Percentiles rank a stretch among this genome's conserved stretches.
These are phyloP conservation scores for Euura lappo DNA, from an alignment of 1,140 invertebrate species.

Conservation along the genomic window DNA sequence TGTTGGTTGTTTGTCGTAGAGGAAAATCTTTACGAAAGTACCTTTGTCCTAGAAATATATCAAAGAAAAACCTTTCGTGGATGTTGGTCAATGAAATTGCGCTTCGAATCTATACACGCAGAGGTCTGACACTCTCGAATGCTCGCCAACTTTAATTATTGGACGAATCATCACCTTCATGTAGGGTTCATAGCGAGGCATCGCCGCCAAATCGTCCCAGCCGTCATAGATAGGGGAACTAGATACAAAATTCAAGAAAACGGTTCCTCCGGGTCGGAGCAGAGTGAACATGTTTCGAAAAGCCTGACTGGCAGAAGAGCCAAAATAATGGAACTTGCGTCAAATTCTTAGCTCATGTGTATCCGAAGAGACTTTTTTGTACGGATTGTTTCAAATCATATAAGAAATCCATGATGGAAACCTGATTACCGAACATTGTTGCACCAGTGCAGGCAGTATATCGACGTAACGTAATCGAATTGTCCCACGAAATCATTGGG, in stretches of 20 bases:
- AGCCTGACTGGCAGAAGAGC: conserved; percentile 61
- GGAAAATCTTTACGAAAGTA: too few relatives aligned
- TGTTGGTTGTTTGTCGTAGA: too few relatives aligned
- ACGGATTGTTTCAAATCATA: too few relatives aligned
- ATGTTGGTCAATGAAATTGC: too few relatives aligned
- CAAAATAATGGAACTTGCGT: conserved; percentile 21
- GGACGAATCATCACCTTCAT: too few relatives aligned
- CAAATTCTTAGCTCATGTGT: conserved; percentile 4
- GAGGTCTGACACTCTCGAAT: too few relatives aligned
- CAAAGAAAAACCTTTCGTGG: too few relatives aligned
- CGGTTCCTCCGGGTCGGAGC: conserved; percentile 65
- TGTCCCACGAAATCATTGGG: conserved; percentile 49
- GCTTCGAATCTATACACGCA: too few relatives aligned
- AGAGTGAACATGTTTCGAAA: conserved; percentile 66
- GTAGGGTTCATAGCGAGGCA: conserved; percentile 65
- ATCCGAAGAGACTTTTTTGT: not conserved
- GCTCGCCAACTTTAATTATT: too few relatives aligned
- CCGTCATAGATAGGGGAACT: conserved; percentile 70
- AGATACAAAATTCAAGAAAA: conserved; percentile 68
- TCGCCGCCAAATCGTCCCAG: conserved; percentile 64
- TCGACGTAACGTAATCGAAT: conserved; percentile 75
- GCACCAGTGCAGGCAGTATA: conserved; percentile 80
- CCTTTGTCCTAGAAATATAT: too few relatives aligned
- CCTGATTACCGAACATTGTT: conserved; percentile 68
- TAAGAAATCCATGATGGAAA: too few relatives aligned